A percentile compares a stretch with the other conserved stretches of the same genome.
phyloP scores from a whole-genome alignment of 2,113 vertebrate genomes.

The Ondatra zibethicus region DNA sequence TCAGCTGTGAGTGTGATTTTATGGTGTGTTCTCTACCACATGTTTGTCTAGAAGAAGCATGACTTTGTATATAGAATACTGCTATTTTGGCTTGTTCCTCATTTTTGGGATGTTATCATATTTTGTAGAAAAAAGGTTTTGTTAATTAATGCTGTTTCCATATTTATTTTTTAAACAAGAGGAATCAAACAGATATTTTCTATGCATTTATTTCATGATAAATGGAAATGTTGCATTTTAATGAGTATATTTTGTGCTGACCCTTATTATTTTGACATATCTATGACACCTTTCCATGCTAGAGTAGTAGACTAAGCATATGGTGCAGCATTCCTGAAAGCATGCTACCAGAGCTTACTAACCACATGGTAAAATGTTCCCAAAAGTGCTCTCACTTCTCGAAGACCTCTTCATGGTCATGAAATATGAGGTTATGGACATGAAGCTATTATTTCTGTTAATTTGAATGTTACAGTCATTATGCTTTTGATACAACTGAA shows the following conservation, averaged over 20 bases:
- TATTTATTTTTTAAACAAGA: slow-evolving; percentile 8
- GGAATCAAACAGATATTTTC: background rate
- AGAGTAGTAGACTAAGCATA: background rate
- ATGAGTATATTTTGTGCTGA: background rate
- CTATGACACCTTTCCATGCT: background rate
- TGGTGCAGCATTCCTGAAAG: background rate
- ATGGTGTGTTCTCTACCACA: background rate
- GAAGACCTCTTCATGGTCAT: background rate
- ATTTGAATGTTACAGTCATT: background rate
- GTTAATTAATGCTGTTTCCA: background rate
- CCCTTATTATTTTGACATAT: background rate
- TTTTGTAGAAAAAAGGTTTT: background rate
- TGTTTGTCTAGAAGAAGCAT: background rate
- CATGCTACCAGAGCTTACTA: background rate
- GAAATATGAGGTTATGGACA: background rate
- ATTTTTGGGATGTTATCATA: background rate
- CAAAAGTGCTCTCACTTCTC: background rate
- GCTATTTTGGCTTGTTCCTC: background rate
- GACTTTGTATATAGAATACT: background rate
- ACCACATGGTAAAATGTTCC: background rate
- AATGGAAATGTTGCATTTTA: background rate
- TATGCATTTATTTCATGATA: background rate
- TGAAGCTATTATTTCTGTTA: background rate
- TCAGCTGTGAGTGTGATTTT: background rate
- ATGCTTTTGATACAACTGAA: background rate